phyloP scores from a whole-genome alignment of 2,797 vertebrate species.

The Babyrousa celebensis region DNA sequence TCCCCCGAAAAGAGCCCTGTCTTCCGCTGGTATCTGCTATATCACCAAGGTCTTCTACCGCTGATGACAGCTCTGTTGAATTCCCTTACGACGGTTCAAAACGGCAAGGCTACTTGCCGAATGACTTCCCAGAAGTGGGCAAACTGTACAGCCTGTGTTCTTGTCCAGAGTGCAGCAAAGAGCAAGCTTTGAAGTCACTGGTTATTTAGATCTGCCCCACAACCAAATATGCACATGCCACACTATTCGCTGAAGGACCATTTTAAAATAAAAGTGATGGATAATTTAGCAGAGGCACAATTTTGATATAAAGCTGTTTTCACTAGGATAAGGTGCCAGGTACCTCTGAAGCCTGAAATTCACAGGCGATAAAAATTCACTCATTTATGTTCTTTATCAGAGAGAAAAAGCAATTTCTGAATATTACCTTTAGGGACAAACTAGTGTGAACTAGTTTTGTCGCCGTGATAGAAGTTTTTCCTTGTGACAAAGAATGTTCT shows the following conservation, averaged over 20 bases:
- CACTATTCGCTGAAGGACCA: conserved; percentile 59
- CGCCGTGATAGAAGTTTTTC: conserved; percentile 85
- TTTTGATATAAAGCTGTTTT: conserved; percentile 74
- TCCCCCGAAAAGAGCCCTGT: conserved; percentile 16
- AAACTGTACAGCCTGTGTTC: not conserved
- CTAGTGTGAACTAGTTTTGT: conserved; percentile 85
- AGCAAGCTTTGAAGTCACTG: conserved; percentile 47
- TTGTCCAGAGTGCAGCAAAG: not conserved
- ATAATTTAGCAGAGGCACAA: conserved; percentile 79
- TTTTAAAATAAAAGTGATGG: conserved; percentile 70
- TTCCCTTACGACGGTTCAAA: not conserved
- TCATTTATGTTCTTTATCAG: conserved; percentile 66
- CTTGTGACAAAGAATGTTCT: conserved; percentile 86
- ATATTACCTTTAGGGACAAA: conserved; percentile 59
- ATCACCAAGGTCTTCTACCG: not conserved
- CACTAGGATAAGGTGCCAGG: conserved; percentile 70
- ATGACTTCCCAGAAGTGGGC: conserved; percentile 48
- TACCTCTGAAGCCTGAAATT: conserved; percentile 79
- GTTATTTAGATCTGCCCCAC: not conserved
- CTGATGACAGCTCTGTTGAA: not conserved
- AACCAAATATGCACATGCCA: conserved; percentile 7
- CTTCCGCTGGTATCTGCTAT: not conserved
- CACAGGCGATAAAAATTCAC: conserved; percentile 71
- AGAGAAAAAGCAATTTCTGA: conserved; percentile 63
- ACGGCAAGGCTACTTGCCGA: not conserved